Evolutionary conservation across 2,113 vertebrate species (phyloP), one percentile per base, ranked within the genome.

Genomic region (Cyprinus carpio): DNA sequence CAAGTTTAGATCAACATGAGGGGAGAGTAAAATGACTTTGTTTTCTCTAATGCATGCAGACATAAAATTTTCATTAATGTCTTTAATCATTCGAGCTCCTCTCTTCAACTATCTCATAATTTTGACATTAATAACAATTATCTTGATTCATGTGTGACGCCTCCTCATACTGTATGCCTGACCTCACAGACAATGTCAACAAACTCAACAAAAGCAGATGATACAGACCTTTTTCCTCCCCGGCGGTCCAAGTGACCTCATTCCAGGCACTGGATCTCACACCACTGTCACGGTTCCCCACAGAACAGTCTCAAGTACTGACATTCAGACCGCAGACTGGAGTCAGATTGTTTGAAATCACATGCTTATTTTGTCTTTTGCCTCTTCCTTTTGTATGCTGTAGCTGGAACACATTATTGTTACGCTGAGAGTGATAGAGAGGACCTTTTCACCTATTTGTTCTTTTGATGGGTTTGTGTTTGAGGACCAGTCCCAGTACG

Each of bases 201-300:
- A 18, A 75, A 54, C 56, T 82, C 16, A 58, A 15, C 18, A 23
- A 69, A 58, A 65, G 23, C 46, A 37, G 25, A 71, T 69, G 58
- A 76, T 27, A 69, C 31, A 49, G 29, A 13, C 58, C 65, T n/a
- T n/a, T 77, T 81, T 83, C 80, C 13, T 83, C 81, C 34, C 75
- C n/a, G 87, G 84, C 86, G 84, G 84, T 83, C 84, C 34, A 1
- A 51, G 27, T 86, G 84, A 86, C 81, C 81, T 86, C 75, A 80
- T 58, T 83, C 49, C 65, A 27, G 43, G 74, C 58, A 80, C 20
- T 85, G 43, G 18, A 56, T 56, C 0, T 46, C 43, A 46, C 43
- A 83, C n/a, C 75, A 75, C 67, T 77, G 80, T 85, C 64, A 82
- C 40, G 60, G 60, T 82, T 85, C 54, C 65, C 43, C 11, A 34